Evolutionary conservation across 2,113 vertebrate species (phyloP).

Genomic region (Petromus typicus): DNA sequence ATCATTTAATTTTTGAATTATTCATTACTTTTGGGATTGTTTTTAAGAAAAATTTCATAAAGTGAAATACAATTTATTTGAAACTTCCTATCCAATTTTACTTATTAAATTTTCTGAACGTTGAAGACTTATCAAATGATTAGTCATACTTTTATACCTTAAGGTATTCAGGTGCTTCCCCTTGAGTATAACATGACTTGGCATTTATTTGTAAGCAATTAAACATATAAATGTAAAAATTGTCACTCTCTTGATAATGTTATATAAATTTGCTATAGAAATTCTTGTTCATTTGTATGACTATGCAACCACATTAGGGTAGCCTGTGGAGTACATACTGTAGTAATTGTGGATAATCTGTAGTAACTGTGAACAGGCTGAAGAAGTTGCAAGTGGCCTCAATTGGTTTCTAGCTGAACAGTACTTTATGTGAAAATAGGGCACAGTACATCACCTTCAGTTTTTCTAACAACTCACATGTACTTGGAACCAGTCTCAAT

Average conservation of each 20-base stretch:
- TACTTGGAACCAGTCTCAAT: not conserved
- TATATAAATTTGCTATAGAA: not conserved
- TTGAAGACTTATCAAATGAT: not conserved
- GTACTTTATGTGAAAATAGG: not conserved
- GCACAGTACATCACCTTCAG: not conserved
- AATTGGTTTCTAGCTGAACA: not conserved
- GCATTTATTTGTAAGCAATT: not conserved
- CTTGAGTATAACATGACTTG: not conserved
- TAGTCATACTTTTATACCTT: not conserved
- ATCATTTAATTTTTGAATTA: not conserved
- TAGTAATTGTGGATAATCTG: not conserved
- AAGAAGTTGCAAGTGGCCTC: not conserved
- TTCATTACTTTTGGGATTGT: too few relatives aligned
- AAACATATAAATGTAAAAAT: not conserved
- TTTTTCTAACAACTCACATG: not conserved
- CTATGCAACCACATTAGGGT: not conserved
- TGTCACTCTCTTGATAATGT: not conserved
- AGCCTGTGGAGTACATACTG: not conserved
- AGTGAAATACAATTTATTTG: not conserved
- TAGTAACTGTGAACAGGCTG: not conserved
- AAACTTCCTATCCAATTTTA: not conserved
- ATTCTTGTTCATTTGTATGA: not conserved
- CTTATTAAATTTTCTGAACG: not conserved
- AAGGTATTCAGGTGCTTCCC: not conserved
- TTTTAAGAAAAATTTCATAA: slow-evolving; percentile 15